Conservation (phyloP, 2,797 vertebrate species). For the Caiman crocodilus region DNA sequence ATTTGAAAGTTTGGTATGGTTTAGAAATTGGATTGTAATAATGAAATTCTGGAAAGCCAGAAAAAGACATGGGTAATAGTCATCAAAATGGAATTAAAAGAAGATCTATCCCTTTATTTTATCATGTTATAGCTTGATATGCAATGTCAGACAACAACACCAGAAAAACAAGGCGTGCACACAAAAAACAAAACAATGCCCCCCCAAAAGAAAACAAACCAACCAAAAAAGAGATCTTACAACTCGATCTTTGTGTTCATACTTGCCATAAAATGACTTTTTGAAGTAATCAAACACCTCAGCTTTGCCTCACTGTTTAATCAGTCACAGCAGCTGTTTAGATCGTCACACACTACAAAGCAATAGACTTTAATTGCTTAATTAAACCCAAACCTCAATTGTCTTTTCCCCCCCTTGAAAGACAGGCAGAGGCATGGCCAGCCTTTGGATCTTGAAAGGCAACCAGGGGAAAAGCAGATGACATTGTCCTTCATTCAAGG, state of each 20-base stretch:
- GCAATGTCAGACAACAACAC: not conserved
- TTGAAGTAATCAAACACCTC: slow-evolving; percentile 52
- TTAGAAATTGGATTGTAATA: not conserved
- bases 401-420: slow-evolving; percentile 3
- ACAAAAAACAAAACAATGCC: too few species aligned
- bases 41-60: not conserved
- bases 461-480: not conserved
- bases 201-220: too few species aligned
- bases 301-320: slow-evolving; percentile 28
- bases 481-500: slow-evolving; percentile 26
- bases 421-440: not conserved
- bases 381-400: slow-evolving; percentile 64
- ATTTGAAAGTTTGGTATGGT: not conserved
- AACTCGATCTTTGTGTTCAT: not conserved
- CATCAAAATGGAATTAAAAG: not conserved
- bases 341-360: slow-evolving; percentile 61
- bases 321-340: slow-evolving; percentile 63
- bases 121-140: not conserved
- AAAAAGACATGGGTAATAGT: not conserved
- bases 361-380: slow-evolving; percentile 57
- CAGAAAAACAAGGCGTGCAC: too few species aligned
- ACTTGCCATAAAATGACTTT: slow-evolving; percentile 42
- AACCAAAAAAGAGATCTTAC: too few species aligned
- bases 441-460: not conserved
- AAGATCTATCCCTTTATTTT: not conserved